These are phyloP conservation scores for Hestina assimilis DNA, from an alignment of 1,140 invertebrate species.

Conservation along the genomic window DNA sequence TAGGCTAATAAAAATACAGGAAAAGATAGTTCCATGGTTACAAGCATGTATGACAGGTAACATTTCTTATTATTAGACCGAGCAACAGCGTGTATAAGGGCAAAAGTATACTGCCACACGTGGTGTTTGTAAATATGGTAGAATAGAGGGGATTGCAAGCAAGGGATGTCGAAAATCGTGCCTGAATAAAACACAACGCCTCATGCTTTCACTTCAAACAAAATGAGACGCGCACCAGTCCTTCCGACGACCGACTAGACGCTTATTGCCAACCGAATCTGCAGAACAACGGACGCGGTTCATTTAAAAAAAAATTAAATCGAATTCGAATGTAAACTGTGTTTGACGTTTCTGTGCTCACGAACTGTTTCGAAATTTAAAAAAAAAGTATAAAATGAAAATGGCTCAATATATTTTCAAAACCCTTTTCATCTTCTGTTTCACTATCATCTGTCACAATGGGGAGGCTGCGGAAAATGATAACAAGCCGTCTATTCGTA, in stretches of 20 bases:
- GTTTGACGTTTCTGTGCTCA: constrained; percentile 22
- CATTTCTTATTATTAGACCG: not conserved
- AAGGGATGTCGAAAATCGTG: constrained; percentile 70
- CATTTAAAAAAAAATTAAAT: constrained; percentile 31
- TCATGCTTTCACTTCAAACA: constrained; percentile 73
- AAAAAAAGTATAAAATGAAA: constrained; percentile 20
- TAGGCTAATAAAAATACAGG: too few relatives aligned
- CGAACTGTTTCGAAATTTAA: constrained; percentile 14
- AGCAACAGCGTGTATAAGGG: not conserved
- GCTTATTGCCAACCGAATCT: constrained; percentile 49
- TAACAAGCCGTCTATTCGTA: constrained; percentile 47
- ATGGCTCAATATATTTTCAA: constrained; percentile 51
- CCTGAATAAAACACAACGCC: constrained; percentile 70
- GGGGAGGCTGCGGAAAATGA: constrained; percentile 60
- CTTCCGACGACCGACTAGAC: constrained; percentile 39
- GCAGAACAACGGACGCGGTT: constrained; percentile 51
- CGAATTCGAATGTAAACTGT: constrained; percentile 21
- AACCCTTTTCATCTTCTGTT: constrained; percentile 47
- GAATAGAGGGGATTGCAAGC: constrained; percentile 39
- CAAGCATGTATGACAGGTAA: constrained; percentile 3
- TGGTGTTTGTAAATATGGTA: constrained; percentile 46
- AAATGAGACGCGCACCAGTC: constrained; percentile 55
- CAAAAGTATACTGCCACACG: constrained; percentile 15
- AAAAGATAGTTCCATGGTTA: too few relatives aligned
- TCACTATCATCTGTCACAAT: constrained; percentile 49